Evolutionary conservation across 2,888 invertebrate genomes (phyloP), one percentile per base, ranked within the genome.

Genomic region (Hoplodrina blanda): DNA sequence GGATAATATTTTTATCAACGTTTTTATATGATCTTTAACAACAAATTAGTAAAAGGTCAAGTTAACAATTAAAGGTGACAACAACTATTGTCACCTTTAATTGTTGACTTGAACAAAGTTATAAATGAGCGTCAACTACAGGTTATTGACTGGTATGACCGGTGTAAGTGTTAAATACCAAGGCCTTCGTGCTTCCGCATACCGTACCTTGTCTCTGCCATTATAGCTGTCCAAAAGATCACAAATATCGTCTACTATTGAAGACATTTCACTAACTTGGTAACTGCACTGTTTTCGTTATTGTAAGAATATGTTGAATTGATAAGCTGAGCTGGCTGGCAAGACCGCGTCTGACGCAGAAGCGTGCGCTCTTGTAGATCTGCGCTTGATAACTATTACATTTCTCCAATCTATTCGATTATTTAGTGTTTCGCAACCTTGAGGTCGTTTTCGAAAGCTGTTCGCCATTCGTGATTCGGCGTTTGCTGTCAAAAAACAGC

Each of bases 191-290:
- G 64, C 86, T 93, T 94, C 93, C 92, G 93, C 91, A 91, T 93
- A 88, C 81, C 87, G 92, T 95, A 97, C 97, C 97, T 98, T 98
- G 95, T 98, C 98, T 90, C 98, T 96, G n/a, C 98, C 98, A 89
- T 97, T 97, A 90, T 98, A 98, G 60, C 97, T 97, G 79, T 98
- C 97, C 82, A 98, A 95, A 88, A 98, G 96, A 87, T 97, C 97
- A 91, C 97, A 97, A 89, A 97, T 96, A 95, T 97, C 97, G 88
- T 96, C 96, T 63, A 91, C 82, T 72, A 93, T 65, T 30, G 94
- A 90, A 84, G 93, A 91, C 95, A 95, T 96, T 78, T 81, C 88
- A 69, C 41, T 63, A 46, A 46, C 46, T 46, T 46, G 4, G 50
- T 49, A 77, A 59, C 54, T 79, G 62, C 64, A 81, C 69, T 62